Base-by-base conservation (phyloP, 2,888 invertebrate genomes). In the Lycia hirtaria region DNA sequence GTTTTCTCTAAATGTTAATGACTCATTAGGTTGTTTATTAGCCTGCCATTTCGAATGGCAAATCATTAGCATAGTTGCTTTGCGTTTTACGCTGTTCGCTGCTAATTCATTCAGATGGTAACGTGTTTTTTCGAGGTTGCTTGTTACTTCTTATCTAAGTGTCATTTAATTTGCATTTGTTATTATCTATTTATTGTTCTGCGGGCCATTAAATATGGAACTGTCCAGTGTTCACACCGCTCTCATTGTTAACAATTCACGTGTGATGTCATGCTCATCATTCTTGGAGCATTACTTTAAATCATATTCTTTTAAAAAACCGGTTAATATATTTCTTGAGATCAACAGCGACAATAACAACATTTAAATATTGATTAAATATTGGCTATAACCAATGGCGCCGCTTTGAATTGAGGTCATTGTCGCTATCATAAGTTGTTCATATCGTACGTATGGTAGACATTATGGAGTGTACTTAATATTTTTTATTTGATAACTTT, bases 101-200 rank as follows among this genome's bases (percentile, higher is more conserved):
- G 51, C 40, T 52, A 57, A 47, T 52, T 54, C 37, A 56, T 54
- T 41, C 41, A 58, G 53, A 50, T 56, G 41, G 32, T 52, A 50
- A 24, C 26, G 17, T 19, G 22, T 17, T 52, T 50, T 59, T 55
- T 51, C 37, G 54, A 50, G 53, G 60, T 62, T 61, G 53, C 44
- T 32, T 51, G 59, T 64, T 56, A 59, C 56, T 68, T 69, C 63
- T 73, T 75, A 74, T 76, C 75, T 71, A 69, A 68, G 66, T 64
- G 70, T 69, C 62, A 65, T 76, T 74, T 65, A 64, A 79, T 82
- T 79, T 73, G 68, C 76, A 75, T 77, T 71, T 78, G 75, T 78
- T 78, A 76, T 80, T 80, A 76, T 61, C 56, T 56, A 51, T 67
- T 72, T 73, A 81, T 84, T 84, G 82, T 83, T 81, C 75, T 78